These are phyloP conservation scores for Microtus richardsoni DNA, from an alignment of 2,113 vertebrate genomes.

Conservation along the genomic window DNA sequence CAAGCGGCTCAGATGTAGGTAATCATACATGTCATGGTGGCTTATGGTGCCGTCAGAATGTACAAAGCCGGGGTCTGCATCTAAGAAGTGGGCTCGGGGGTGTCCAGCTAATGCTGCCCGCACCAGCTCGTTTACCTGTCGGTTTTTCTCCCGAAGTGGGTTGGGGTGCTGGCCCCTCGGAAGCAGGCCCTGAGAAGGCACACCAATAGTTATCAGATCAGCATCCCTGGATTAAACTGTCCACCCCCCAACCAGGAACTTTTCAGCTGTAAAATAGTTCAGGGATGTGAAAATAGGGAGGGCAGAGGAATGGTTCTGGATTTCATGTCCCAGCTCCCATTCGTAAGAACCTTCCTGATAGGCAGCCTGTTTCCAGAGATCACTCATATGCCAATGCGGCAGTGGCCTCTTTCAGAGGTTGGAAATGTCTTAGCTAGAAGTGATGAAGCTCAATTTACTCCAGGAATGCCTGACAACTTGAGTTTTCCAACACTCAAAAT, in stretches of 20 bases:
- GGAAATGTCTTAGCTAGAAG: neutral
- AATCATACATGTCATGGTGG: constrained; percentile 95
- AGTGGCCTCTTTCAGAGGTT: neutral
- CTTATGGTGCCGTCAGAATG: constrained; percentile 93
- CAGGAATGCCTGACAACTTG: neutral
- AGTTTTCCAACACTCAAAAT: neutral
- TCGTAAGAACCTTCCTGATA: neutral
- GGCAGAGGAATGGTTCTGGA: neutral
- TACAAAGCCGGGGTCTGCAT: constrained; percentile 92
- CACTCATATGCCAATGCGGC: neutral
- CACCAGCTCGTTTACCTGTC: constrained; percentile 89
- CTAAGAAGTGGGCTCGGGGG: constrained; percentile 88
- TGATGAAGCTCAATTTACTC: neutral
- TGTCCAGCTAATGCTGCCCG: constrained; percentile 84
- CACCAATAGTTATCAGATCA: neutral
- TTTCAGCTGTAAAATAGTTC: neutral
- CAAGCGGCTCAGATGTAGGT: constrained; percentile 92
- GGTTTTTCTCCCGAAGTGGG: constrained; percentile 90
- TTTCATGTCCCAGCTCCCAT: neutral
- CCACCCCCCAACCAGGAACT: neutral
- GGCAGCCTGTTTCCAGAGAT: neutral
- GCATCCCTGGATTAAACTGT: neutral
- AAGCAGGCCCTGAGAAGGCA: constrained; percentile 88
- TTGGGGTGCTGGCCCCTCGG: constrained; percentile 93
- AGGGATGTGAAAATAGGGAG: neutral